These are phyloP conservation scores for Hephaestus fuliginosus DNA, from an alignment of 2,797 vertebrate genomes.

Conservation along the genomic window DNA sequence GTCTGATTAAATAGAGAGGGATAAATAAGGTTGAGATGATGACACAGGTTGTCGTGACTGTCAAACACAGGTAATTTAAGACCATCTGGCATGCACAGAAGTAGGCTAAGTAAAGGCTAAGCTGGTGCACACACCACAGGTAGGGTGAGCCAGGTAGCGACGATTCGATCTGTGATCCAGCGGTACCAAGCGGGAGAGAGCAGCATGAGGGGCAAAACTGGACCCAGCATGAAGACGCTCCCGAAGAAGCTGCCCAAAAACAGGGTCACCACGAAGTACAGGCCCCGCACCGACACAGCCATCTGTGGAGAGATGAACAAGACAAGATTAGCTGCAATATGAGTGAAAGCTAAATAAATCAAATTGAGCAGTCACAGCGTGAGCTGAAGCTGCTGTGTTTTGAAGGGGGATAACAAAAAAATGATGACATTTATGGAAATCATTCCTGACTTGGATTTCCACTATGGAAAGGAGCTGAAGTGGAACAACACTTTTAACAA, in stretches of 20 bases:
- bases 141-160: constrained; percentile 97
- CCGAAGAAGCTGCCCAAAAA: constrained; percentile 97
- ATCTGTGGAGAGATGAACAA: constrained; percentile 70
- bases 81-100: constrained; percentile 30
- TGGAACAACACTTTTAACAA: constrained; percentile 37
- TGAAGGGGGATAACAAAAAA: neutral
- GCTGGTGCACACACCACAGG: constrained; percentile 91
- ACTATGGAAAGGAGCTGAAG: constrained; percentile 31
- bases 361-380: neutral
- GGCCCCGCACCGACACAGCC: constrained; percentile 92
- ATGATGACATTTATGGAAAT: constrained; percentile 25
- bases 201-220: constrained; percentile 94
- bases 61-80: constrained; percentile 31
- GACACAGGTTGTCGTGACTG: constrained; percentile 7
- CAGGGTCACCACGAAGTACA: constrained; percentile 92
- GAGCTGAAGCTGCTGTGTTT: constrained; percentile 4
- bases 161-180: constrained; percentile 94
- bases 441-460: constrained; percentile 36
- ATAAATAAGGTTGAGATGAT: constrained; percentile 28
- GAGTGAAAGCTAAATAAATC: constrained; percentile 4
- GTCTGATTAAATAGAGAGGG: constrained; percentile 26
- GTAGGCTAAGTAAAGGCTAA: constrained; percentile 38
- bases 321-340: neutral
- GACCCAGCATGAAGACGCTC: constrained; percentile 95
- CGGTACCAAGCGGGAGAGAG: constrained; percentile 95